A percentile compares a stretch with the other conserved stretches of the same genome.
phyloP scores from a whole-genome alignment of 1,140 invertebrate genomes.

The Drosophila arizonae region DNA sequence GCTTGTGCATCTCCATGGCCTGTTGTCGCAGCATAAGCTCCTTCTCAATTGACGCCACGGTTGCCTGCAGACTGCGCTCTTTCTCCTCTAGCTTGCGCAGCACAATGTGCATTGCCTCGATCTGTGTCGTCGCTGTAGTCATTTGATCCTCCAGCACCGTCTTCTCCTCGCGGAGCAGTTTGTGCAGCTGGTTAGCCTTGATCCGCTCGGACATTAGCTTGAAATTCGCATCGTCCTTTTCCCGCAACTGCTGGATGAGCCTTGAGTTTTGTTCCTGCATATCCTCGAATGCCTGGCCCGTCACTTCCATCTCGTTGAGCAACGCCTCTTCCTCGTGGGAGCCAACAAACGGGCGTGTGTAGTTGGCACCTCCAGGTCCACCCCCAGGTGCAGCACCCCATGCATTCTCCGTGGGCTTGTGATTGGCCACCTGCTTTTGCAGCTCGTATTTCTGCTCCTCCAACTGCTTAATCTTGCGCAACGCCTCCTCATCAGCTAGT shows the following conservation, averaged over 20 bases:
- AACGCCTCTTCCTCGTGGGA: conserved; percentile 97
- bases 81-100: conserved; percentile 98
- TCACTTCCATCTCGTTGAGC: conserved; percentile 99
- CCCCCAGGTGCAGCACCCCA: conserved; percentile 81
- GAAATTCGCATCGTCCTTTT: conserved; percentile 99
- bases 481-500: conserved; percentile 96
- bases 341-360: conserved; percentile 86
- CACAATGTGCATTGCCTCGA: conserved; percentile 97
- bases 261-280: conserved; percentile 99
- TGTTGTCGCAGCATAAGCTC: conserved; percentile 95
- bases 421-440: conserved; percentile 91
- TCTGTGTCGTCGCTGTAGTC: conserved; percentile 93
- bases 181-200: conserved; percentile 98
- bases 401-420: conserved; percentile 89
- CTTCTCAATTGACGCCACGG: conserved; percentile 96
- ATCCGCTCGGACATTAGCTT: conserved; percentile 99
- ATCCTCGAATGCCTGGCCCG: conserved; percentile 99
- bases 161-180: conserved; percentile 94
- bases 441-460: conserved; percentile 95
- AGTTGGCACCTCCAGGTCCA: conserved; percentile 58
- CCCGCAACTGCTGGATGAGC: conserved; percentile 96
- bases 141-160: conserved; percentile 84
- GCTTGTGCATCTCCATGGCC: conserved; percentile 98
- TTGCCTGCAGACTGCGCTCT: conserved; percentile 96
- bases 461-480: conserved; percentile 96